phyloP scores from a whole-genome alignment of 1,140 invertebrate genomes.

The Zaprionus ornatus region DNA sequence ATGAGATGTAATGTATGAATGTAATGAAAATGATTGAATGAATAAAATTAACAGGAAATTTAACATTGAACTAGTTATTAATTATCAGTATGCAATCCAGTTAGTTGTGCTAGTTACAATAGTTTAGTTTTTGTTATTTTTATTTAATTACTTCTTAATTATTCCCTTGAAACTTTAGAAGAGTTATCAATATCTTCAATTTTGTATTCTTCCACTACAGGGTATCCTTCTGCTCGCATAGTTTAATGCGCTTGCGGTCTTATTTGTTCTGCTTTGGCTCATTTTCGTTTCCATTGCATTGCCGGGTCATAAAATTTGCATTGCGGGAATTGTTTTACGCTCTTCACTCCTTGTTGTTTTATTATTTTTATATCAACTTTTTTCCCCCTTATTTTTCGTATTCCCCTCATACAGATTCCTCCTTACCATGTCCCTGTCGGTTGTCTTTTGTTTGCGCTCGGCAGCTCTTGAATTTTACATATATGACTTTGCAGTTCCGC shows the following conservation, averaged over 20 bases:
- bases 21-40: too few relatives aligned
- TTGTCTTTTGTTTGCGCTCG: conserved; percentile 24
- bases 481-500: conserved; percentile 32
- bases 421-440: not conserved
- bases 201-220: not conserved
- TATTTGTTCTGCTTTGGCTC: conserved; percentile 12
- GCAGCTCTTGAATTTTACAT: conserved; percentile 38
- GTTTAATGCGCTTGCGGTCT: not conserved
- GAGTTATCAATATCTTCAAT: too few relatives aligned
- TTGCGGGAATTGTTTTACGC: conserved; percentile 56
- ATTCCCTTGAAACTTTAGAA: too few relatives aligned
- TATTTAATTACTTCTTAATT: too few relatives aligned
- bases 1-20: too few relatives aligned
- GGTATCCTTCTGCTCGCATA: not conserved
- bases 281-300: conserved; percentile 33
- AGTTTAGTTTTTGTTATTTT: too few relatives aligned
- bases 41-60: too few relatives aligned
- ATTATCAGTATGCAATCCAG: too few relatives aligned
- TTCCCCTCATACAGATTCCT: not conserved
- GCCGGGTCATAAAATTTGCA: conserved; percentile 58
- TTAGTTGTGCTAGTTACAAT: too few relatives aligned
- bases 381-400: not conserved
- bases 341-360: not conserved
- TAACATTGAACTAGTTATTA: too few relatives aligned
- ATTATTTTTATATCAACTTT: not conserved